Conservation (phyloP, 23 tunicate species). For the Styela plicata region DNA sequence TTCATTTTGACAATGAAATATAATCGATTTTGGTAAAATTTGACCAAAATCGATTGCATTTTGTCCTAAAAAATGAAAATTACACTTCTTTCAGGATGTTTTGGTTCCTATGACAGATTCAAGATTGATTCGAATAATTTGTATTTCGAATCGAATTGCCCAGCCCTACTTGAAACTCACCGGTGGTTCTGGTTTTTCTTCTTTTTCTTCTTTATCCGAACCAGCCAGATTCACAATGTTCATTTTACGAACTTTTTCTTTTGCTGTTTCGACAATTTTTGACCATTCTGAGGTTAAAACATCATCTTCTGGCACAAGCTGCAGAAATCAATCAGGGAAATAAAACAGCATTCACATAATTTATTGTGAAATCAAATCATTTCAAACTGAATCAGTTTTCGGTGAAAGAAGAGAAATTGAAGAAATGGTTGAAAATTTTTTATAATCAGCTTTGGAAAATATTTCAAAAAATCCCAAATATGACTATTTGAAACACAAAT, state of each 20-base stretch:
- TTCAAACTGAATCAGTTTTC: neutral
- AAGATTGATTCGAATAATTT: too few relatives aligned
- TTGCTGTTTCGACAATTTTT: conserved; percentile 55
- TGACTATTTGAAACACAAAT: too few relatives aligned
- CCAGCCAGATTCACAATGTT: conserved; percentile 62
- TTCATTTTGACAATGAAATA: too few relatives aligned
- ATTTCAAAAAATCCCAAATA: too few relatives aligned
- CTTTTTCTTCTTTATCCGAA: conserved; percentile 84
- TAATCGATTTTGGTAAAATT: too few relatives aligned
- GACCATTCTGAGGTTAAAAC: conserved; percentile 53
- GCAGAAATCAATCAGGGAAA: neutral
- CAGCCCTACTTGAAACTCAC: too few relatives aligned
- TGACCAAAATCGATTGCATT: too few relatives aligned
- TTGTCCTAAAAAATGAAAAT: too few relatives aligned
- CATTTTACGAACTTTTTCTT: conserved; percentile 59
- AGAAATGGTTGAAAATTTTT: neutral
- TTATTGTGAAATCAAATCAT: neutral
- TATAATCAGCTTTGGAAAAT: too few relatives aligned
- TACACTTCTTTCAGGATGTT: too few relatives aligned
- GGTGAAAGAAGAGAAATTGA: neutral
- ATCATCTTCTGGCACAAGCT: conserved; percentile 75
- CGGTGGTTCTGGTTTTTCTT: conserved; percentile 34
- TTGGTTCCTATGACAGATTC: too few relatives aligned
- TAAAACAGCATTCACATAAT: neutral
- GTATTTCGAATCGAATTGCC: too few relatives aligned